Evolutionary conservation across 2,888 invertebrate species (phyloP).

Genomic region (Habrosyne pyritoides): DNA sequence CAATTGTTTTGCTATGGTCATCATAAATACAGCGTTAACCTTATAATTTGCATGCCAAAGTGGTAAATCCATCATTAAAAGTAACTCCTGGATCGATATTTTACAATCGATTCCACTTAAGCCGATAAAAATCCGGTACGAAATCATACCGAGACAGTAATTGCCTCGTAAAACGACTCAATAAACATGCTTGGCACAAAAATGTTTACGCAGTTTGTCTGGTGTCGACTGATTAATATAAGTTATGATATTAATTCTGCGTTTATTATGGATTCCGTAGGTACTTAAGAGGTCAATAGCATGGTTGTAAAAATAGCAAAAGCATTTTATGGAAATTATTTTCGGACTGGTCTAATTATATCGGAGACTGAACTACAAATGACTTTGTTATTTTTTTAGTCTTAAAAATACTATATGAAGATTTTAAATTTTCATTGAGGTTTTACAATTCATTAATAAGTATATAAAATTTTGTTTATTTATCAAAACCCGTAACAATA

Average conservation of each 20-base stretch:
- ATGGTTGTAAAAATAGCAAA: background rate
- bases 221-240: constrained; percentile 2
- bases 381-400: no score
- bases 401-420: no score
- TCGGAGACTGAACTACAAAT: constrained; percentile 1
- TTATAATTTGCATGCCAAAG: background rate
- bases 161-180: constrained; percentile 10
- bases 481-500: no score
- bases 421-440: no score
- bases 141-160: constrained; percentile 7
- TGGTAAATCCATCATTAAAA: background rate
- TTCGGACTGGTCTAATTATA: constrained; percentile 2
- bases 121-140: constrained; percentile 5
- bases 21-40: background rate
- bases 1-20: background rate
- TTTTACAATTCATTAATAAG: no score
- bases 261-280: background rate
- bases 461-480: no score
- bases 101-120: background rate
- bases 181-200: constrained; percentile 7
- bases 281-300: background rate
- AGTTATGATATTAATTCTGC: background rate
- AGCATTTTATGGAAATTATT: constrained; percentile 1
- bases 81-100: background rate
- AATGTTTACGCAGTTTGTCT: constrained; percentile 4